Base-by-base conservation (phyloP, 2,113 vertebrate species). In the Murina feae region DNA sequence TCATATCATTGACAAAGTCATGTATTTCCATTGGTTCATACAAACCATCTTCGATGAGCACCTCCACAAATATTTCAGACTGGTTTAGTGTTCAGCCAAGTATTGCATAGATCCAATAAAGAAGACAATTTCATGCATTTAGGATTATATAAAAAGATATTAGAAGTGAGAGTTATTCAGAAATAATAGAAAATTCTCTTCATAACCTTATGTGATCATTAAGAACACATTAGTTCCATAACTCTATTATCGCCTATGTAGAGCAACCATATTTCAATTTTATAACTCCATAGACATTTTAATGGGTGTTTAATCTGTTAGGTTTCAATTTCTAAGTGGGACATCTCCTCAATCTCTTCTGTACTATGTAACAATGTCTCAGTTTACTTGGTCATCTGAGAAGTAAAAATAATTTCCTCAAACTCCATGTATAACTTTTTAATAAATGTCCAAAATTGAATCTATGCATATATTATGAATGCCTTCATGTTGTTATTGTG, bases 241-340 rank as follows among this genome's bases (percentile, higher is more conserved):
- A 68, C 68, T 84, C 87, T 93, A 69, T 94, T 89, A 89, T 89
- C 97, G 81, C 32, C n/a, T 65, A 68, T 71, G 35, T 91, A 37
- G 47, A 93, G 65, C 80, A 91, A 93, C 83, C 35, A 72, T 93
- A 93, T 96, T 96, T 96, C 76, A 88, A 85, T 93, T 97, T 94
- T 92, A 95, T 75, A 87, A 81, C 51, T 42, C 84, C 10, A 63
- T 78, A 83, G 92, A 84, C 75, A 94, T 78, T 93, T 82, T 95
- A 96, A 97, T 95, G 75, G 44, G 17, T 35, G 86, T 93, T 96
- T 96, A 96, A 91, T 93, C 85, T 83, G 35, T 93, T 92, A 75
- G 35, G 74, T 91, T 96, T 97, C 93, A 90, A 20, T 93, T 95
- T 88, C 55, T 91, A 66, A 14, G 63, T 84, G 21, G 49, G 25